Base-by-base conservation (phyloP, 2,797 vertebrate genomes). In the Cygnus olor region DNA sequence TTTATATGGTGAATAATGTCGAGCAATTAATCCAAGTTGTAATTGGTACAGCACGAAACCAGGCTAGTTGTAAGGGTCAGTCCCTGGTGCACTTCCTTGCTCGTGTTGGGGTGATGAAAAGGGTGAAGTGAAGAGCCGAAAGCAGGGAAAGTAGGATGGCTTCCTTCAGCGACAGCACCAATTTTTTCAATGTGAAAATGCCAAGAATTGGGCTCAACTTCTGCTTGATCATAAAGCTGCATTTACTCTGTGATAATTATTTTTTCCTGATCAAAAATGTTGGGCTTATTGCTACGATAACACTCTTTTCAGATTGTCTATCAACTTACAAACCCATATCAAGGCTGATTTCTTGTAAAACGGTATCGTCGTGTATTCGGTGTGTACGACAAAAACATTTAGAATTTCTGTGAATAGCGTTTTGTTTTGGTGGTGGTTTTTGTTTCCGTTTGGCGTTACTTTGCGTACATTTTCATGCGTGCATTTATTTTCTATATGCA, bases 331-430 rank as follows among this genome's bases (percentile, higher is more conserved):
- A 24, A 8, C 19, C 4, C 53, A 28, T 32, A 10, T n/a, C 12
- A 25, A 3, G 8, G 17, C 42, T 69, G 49, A 14, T 81, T 69
- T 91, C 9, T 3, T 71, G 0, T 47, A 27, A 54, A 90, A 36
- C 19, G 5, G 0, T 32, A 3, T 21, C 4, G 4, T 60, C n/a
- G 17, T 28, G 0, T 60, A 19, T 66, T 84, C 34, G 12, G 17
- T 58, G 54, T 14, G 13, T 12, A 17, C 45, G 20, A 9, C n/a
- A 65, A 27, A 65, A 57, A 17, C 6, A 2, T 13, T 19, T 21
- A 34, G 11, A 9, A 14, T 64, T 69, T 32, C 14, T 17, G 4
- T 27, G 51, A 53, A 6, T 9, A 17, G 27, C 7, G 10, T 17
- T 72, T 28, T 44, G 45, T 36, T 16, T 53, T 32, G 16, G 5